These are phyloP conservation scores for Agriopis aurantiaria DNA, from an alignment of 2,888 invertebrate species.

Conservation along the genomic window DNA sequence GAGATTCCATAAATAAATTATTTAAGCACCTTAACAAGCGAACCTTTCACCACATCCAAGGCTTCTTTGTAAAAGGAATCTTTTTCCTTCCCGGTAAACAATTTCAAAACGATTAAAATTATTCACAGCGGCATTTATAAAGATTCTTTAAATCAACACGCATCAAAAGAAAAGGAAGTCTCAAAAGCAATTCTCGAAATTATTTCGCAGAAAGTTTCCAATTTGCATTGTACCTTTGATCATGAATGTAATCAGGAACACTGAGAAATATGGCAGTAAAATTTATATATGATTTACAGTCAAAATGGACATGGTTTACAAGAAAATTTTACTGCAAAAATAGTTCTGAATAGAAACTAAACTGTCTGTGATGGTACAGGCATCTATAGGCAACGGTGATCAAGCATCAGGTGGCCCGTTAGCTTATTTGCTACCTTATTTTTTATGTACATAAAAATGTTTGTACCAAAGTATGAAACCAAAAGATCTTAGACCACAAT, in stretches of 20 bases:
- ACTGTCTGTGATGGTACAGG: no score
- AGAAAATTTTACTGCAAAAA: background rate
- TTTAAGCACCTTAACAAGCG: conserved; percentile 8
- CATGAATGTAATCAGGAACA: conserved; percentile 12
- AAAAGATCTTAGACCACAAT: no score
- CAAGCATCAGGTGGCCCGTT: no score
- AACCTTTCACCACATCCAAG: conserved; percentile 28
- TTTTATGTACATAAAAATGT: no score
- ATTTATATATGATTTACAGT: conserved; percentile 6
- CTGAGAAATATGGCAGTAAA: conserved; percentile 18
- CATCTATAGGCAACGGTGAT: no score
- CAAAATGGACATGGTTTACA: background rate
- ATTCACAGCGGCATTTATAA: conserved; percentile 11
- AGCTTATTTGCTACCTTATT: no score
- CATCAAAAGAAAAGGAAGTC: conserved; percentile 27
- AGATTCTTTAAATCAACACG: conserved; percentile 26
- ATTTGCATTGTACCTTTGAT: conserved; percentile 19
- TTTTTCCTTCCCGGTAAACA: conserved; percentile 22
- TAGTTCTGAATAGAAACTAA: no score
- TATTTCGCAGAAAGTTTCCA: conserved; percentile 24
- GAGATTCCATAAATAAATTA: conserved; percentile 19
- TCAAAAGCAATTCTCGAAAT: conserved; percentile 24
- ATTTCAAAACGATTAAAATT: conserved; percentile 31
- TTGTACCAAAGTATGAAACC: no score
- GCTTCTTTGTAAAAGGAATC: conserved; percentile 13